These are phyloP conservation scores for Zaprionus bogoriensis DNA, from an alignment of 2,888 invertebrate species.

Conservation along the genomic window DNA sequence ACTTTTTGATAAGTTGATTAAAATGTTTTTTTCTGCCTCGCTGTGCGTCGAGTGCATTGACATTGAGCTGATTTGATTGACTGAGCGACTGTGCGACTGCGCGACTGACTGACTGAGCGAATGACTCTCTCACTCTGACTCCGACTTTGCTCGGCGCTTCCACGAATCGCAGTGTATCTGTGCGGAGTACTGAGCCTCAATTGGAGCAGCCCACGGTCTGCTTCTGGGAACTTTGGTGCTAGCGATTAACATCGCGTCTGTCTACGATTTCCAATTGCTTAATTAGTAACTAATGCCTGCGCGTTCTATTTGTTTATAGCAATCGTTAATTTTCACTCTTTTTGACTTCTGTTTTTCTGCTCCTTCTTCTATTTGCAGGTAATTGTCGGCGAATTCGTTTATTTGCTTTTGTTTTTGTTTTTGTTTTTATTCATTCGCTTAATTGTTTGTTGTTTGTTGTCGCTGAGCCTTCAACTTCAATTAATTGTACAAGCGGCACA, in stretches of 20 bases:
- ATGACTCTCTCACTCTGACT: too few species aligned
- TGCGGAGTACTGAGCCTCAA: too few species aligned
- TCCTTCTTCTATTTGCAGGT: slow-evolving; percentile 49
- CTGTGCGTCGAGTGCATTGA: slow-evolving; percentile 63
- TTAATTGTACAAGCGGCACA: slow-evolving; percentile 53
- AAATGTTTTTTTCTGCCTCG: slow-evolving; percentile 63
- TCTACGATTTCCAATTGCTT: slow-evolving; percentile 62
- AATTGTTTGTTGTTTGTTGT: slow-evolving; percentile 52
- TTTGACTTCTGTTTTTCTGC: slow-evolving; percentile 13
- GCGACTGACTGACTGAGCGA: slow-evolving; percentile 7
- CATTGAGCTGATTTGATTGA: slow-evolving; percentile 69
- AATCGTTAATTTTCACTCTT: background rate
- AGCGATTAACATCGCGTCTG: slow-evolving; percentile 3
- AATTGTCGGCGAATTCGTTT: slow-evolving; percentile 49
- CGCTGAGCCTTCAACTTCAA: slow-evolving; percentile 66
- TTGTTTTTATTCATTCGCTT: slow-evolving; percentile 43
- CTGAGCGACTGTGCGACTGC: slow-evolving; percentile 32
- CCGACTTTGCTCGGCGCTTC: background rate
- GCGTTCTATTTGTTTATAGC: slow-evolving; percentile 3
- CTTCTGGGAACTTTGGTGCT: background rate
- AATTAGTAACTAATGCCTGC: slow-evolving; percentile 62
- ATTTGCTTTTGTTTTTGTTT: slow-evolving; percentile 46
- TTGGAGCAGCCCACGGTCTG: slow-evolving; percentile 8
- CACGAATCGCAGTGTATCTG: slow-evolving; percentile 2
- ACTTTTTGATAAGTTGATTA: slow-evolving; percentile 81